Evolutionary conservation across 2,888 invertebrate genomes (phyloP).

Genomic region (Cosmia pyralina): DNA sequence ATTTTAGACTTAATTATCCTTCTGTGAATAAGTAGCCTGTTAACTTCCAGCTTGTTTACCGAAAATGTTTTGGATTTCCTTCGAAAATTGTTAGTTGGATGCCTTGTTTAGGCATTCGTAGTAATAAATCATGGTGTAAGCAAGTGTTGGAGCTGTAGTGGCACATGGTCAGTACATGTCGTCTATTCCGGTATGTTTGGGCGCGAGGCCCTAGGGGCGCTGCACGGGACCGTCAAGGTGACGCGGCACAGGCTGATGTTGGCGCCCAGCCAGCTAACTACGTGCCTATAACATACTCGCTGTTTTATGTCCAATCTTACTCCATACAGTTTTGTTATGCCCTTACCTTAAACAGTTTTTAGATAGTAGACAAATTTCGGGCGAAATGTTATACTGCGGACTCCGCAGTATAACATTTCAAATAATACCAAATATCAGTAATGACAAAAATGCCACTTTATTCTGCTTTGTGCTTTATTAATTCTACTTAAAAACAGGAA

Average conservation of each 20-base stretch:
- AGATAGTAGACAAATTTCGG: conserved; percentile 4
- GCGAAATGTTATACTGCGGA: no score
- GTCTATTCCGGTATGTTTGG: conserved; percentile 50
- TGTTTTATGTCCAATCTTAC: conserved; percentile 54
- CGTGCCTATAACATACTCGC: conserved; percentile 32
- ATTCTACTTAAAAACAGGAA: conserved; percentile 34
- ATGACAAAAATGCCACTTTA: background rate
- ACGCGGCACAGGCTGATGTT: conserved; percentile 47
- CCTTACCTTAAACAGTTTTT: conserved; percentile 48
- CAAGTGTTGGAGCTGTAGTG: conserved; percentile 19
- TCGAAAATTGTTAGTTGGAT: conserved; percentile 13
- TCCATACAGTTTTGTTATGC: conserved; percentile 47
- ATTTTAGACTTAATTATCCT: conserved; percentile 36
- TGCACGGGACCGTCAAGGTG: conserved; percentile 51
- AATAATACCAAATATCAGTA: conserved; percentile 12
- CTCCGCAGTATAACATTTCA: background rate
- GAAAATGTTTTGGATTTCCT: conserved; percentile 26
- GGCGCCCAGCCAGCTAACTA: conserved; percentile 58
- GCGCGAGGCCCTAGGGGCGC: conserved; percentile 57
- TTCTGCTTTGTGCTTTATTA: conserved; percentile 8
- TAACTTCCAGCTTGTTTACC: conserved; percentile 10
- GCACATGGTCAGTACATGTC: conserved; percentile 27
- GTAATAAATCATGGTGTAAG: conserved; percentile 29
- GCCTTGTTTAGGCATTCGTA: conserved; percentile 24
- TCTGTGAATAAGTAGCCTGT: conserved; percentile 15